A percentile compares a stretch with the other conserved stretches of the same genome.
Conservation (phyloP, 2,113 vertebrate genomes). For the Prochilodus magdalenae region DNA sequence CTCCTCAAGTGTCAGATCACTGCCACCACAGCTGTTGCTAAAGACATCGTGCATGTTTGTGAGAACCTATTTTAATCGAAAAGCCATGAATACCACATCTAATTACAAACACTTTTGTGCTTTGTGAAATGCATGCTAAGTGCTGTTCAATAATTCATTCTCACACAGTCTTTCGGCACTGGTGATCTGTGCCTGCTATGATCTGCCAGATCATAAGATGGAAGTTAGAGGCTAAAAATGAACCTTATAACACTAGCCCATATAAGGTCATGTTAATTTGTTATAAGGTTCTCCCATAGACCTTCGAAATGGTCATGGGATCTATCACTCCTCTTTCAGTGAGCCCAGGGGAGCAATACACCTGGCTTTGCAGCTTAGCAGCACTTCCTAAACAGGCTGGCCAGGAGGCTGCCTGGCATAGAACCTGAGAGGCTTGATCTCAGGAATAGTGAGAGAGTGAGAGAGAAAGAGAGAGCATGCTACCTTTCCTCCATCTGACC, state of each 20-base stretch:
- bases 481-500: slow-evolving; percentile 59
- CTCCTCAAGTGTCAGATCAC: not conserved
- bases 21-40: not conserved
- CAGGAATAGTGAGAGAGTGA: slow-evolving; percentile 32
- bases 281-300: slow-evolving; percentile 54
- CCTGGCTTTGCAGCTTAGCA: slow-evolving; percentile 82
- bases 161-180: not conserved
- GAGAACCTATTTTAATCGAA: slow-evolving; percentile 11
- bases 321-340: slow-evolving; percentile 76
- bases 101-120: not conserved
- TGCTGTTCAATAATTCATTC: slow-evolving; percentile 19
- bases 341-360: slow-evolving; percentile 78
- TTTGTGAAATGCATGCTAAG: not conserved
- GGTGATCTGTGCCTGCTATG: not conserved
- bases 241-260: slow-evolving; percentile 27
- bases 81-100: not conserved
- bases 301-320: slow-evolving; percentile 64
- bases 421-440: slow-evolving; percentile 78
- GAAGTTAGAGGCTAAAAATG: slow-evolving; percentile 28
- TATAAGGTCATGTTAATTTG: slow-evolving; percentile 44
- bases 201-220: slow-evolving; percentile 5
- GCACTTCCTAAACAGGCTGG: slow-evolving; percentile 74
- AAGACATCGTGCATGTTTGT: slow-evolving; percentile 6
- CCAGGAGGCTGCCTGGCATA: slow-evolving; percentile 71
- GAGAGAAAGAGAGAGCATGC: slow-evolving; percentile 52